Evolutionary conservation across 1,140 invertebrate species (phyloP).

Genomic region (Dufourea novaeangliae): DNA sequence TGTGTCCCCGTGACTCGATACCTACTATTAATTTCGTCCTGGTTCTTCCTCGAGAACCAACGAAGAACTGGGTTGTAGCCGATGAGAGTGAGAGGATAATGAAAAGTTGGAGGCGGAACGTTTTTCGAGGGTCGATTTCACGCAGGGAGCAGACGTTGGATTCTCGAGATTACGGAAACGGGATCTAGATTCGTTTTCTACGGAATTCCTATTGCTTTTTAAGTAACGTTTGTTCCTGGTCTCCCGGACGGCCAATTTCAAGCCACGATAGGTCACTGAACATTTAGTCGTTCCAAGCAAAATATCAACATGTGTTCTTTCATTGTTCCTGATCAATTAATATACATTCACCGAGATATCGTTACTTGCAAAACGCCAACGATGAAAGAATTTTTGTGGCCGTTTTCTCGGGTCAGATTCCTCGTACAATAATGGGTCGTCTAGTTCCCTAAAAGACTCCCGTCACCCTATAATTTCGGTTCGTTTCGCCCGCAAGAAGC

Average conservation of each 20-base stretch:
- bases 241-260: too few species aligned
- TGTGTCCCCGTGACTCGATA: constrained; percentile 59
- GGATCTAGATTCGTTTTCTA: not conserved
- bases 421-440: not conserved
- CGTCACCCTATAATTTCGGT: constrained; percentile 11
- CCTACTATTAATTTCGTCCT: constrained; percentile 63
- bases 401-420: not conserved
- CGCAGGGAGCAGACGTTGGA: not conserved
- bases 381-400: not conserved
- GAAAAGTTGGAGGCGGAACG: constrained; percentile 32
- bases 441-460: not conserved
- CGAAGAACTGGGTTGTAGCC: not conserved
- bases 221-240: too few species aligned
- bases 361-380: not conserved
- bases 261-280: too few species aligned
- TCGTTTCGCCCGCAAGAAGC: not conserved
- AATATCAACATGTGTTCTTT: too few species aligned
- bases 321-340: not conserved
- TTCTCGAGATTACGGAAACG: not conserved
- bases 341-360: not conserved
- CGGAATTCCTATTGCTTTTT: too few species aligned
- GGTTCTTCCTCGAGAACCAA: constrained; percentile 10
- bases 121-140: constrained; percentile 15
- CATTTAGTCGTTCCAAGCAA: too few species aligned
- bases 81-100: constrained; percentile 17